These are phyloP conservation scores for Drosophila tristis DNA, from an alignment of 1,140 invertebrate species.

Conservation along the genomic window DNA sequence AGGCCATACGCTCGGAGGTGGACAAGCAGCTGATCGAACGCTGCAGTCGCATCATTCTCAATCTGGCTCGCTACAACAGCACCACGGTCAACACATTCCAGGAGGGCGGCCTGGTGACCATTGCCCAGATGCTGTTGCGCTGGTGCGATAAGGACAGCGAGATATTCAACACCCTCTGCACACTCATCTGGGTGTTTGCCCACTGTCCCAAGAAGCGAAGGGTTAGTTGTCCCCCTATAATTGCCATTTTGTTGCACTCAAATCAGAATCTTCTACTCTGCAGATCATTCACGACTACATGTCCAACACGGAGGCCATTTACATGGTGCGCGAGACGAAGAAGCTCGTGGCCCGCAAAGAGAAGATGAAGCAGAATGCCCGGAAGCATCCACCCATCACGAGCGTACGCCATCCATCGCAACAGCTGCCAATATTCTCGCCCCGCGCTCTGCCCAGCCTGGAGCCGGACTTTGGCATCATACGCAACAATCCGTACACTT, in stretches of 20 bases:
- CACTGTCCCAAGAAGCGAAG: conserved; percentile 85
- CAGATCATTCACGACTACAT: conserved; percentile 81
- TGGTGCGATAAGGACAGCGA: conserved; percentile 87
- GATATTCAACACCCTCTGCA: conserved; percentile 87
- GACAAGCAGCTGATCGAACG: conserved; percentile 83
- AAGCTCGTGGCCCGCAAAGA: conserved; percentile 82
- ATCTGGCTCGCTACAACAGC: conserved; percentile 79
- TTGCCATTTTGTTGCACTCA: not conserved
- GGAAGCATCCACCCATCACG: conserved; percentile 43
- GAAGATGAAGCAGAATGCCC: conserved; percentile 80
- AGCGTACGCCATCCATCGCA: conserved; percentile 34
- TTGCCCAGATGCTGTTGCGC: conserved; percentile 85
- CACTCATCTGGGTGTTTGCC: conserved; percentile 87
- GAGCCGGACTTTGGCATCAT: conserved; percentile 82
- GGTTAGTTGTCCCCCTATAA: conserved; percentile 68
- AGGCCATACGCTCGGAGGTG: conserved; percentile 83
- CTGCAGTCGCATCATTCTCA: conserved; percentile 82
- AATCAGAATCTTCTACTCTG: not conserved
- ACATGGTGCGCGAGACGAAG: conserved; percentile 80
- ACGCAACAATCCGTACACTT: conserved; percentile 71
- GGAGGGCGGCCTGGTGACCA: conserved; percentile 74
- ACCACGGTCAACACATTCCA: conserved; percentile 76
- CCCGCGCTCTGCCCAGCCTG: conserved; percentile 64
- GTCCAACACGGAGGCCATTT: conserved; percentile 78
- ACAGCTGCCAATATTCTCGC: conserved; percentile 44